Base-by-base conservation (phyloP, 2,113 vertebrate species). In the Probosciger aterrimus region DNA sequence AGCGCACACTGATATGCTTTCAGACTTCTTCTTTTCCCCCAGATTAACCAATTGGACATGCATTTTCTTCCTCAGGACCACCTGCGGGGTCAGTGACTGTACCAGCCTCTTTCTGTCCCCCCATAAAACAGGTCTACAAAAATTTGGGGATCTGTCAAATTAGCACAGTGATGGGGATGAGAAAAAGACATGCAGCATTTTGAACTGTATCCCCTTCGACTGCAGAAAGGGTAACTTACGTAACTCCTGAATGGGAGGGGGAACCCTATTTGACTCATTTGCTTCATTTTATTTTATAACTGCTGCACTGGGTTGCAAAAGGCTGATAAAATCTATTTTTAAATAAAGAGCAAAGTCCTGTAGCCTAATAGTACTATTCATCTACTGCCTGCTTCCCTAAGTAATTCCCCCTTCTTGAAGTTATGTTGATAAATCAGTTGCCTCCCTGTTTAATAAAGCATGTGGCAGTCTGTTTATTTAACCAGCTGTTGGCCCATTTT, bases 401-500 rank as follows among this genome's bases (percentile, higher is more conserved):
- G 8, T 92, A 93, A 69, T 52, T 77, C 41, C 53, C 13, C 57
- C 33, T 95, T 91, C 69, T 93, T 85, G 78, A 94, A 90, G 64
- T 88, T 83, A 69, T 37, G n/a, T 74, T 92, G 90, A 94, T 94
- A 87, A 79, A 96, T 96, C 90, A 88, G 53, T 94, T 94, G 81
- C 83, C n/a, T 96, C 91, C 35, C 30, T 37, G 50, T 55, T 92
- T 85, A 94, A 46, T 92, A 86, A 83, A 81, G 68, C 53, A 50
- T 67, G 60, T 55, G 60, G 60, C 37, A 85, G 75, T 63, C 82
- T 83, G 69, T 81, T 96, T 93, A 90, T 90, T 94, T 75, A 91
- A 84, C 97, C 52, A 97, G 71, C 20, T 67, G 31, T 85, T 93
- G 60, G 89, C 14, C 89, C 18, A 77, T 95, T 96, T 97, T 96